Evolutionary conservation across 2,797 vertebrate genomes (phyloP), one percentile per base, ranked within the genome.

Genomic region (Cuniculus paca): DNA sequence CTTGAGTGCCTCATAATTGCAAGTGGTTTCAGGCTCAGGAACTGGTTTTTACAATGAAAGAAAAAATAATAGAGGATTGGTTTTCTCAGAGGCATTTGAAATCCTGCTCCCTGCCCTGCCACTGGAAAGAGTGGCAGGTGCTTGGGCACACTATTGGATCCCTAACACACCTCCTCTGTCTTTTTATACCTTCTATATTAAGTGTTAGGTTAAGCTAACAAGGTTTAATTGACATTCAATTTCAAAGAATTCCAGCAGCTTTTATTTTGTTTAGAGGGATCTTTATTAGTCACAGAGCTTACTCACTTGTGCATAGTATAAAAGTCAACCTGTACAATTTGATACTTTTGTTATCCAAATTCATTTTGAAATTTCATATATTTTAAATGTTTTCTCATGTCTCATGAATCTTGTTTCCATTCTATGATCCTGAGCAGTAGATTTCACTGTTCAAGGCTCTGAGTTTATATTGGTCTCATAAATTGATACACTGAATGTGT

Each of bases 31-130:
- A 90, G 65, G 52, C 36, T 45, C 87, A 77, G 60, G 82, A 65
- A 68, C 68, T 92, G 84, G 28, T 45, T 89, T 96, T 90, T 91
- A 96, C 93, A 83, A 74, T 26, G 39, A 75, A 84, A 70, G 87
- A 82, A n/a, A 36, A n/a, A 77, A 81, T 63, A 26, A 42, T 42
- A 75, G n/a, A n/a, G 61, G 0, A 0, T 42, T 75, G 54, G 7
- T 16, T 34, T 2, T 31, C 61, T 34, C 45, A 74, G 65, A 4
- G 48, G 2, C 58, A n/a, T 83, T 95, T 77, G 74, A 48, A 61
- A 54, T 52, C 9, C n/a, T 5, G 3, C 82, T 48, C 42, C 14
- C 36, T 39, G 77, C 52, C 3, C 28, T 86, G 68, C 80, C 42
- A 16, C 20, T 63, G 34, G 36, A 90, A 34, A 72, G 61, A 39